phyloP scores from a whole-genome alignment of 2,113 vertebrate species.

The Tyto alba region DNA sequence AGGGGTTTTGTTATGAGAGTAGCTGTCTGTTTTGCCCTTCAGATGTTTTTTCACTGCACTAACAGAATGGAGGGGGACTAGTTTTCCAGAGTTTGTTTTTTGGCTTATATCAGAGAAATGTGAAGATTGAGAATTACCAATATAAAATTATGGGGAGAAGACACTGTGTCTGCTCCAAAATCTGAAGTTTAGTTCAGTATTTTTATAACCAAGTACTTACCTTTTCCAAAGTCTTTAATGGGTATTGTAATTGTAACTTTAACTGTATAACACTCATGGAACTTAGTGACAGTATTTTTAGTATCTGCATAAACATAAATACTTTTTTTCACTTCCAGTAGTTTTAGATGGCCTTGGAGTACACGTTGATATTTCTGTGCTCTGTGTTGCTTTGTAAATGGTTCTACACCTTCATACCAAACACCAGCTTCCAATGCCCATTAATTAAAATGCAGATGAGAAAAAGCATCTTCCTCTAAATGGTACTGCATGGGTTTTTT shows the following conservation, averaged over 20 bases:
- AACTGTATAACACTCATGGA: neutral
- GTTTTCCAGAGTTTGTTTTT: neutral
- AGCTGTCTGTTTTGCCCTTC: conserved; percentile 17
- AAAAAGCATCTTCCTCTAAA: neutral
- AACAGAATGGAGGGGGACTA: neutral
- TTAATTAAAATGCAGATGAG: neutral
- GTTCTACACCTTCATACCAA: neutral
- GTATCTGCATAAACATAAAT: neutral
- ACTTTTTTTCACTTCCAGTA: neutral
- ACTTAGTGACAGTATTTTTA: neutral
- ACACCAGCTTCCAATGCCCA: neutral
- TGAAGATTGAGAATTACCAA: neutral
- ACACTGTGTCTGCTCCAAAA: neutral
- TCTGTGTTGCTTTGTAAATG: neutral
- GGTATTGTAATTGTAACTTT: neutral
- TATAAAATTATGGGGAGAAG: neutral
- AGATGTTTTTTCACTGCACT: neutral
- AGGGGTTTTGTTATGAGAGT: neutral
- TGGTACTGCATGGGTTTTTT: neutral
- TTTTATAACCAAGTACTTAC: neutral
- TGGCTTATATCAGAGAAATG: neutral
- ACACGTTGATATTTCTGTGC: neutral
- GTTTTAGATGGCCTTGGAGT: neutral
- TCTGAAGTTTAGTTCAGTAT: neutral
- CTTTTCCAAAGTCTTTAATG: neutral